Conservation (phyloP, 2,797 vertebrate genomes). For the Mormyrops attenuatus region DNA sequence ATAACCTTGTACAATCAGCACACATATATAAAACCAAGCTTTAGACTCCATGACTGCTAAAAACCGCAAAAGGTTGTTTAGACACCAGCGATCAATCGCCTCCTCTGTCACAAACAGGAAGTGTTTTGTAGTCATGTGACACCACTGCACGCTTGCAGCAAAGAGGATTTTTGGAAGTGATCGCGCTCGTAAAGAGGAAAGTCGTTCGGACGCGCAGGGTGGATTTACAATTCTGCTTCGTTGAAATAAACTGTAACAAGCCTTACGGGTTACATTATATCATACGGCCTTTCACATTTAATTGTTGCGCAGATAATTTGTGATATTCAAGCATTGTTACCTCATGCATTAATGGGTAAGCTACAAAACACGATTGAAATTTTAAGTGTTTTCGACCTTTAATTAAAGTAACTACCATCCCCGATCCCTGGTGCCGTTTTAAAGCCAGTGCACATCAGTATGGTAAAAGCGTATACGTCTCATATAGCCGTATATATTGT, state of each 20-base stretch:
- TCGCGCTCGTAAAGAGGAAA: background rate
- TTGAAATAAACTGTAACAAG: background rate
- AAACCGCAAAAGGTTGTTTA: background rate
- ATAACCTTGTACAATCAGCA: conserved; percentile 17
- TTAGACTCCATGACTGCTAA: background rate
- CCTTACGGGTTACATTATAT: background rate
- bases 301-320: background rate
- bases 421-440: background rate
- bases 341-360: background rate
- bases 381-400: background rate
- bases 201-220: background rate
- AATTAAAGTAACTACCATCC: background rate
- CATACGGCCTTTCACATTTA: background rate
- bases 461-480: background rate
- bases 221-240: background rate
- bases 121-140: conserved; percentile 38
- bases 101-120: conserved; percentile 36
- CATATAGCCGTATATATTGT: background rate
- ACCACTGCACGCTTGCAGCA: background rate
- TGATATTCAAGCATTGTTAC: background rate
- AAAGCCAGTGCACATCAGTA: background rate
- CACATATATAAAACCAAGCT: conserved; percentile 10
- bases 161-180: background rate
- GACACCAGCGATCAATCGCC: background rate
- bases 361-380: background rate